Base-by-base conservation (phyloP, 2,113 vertebrate species). In the Atherinomorus stipes region DNA sequence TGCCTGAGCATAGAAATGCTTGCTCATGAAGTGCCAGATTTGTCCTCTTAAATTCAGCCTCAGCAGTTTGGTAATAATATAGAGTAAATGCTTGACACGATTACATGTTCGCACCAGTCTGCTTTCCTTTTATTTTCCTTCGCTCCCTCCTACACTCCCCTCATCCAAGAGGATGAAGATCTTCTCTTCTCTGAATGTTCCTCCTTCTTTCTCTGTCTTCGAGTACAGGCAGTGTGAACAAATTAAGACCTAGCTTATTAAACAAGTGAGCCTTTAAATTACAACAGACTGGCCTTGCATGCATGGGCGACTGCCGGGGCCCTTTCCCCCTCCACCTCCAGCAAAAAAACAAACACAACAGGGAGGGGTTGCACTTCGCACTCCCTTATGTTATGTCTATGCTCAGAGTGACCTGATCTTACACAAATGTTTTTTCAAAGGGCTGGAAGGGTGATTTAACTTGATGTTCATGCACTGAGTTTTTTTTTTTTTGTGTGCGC, bases 191-290 rank as follows among this genome's bases (percentile, higher is more conserved):
- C 47, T 21, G 34, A 60, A 45, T 19, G 34, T 51, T 19, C n/a
- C 26, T 54, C 7, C 47, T 52, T n/a, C 42, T 8, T 67, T 45
- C 28, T 49, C 40, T 62, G 13, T 23, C 34, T 65, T 15, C 38
- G 31, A 75, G 60, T 23, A 37, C 16, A 19, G 42, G 50, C 80
- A 47, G 37, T 11, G 25, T 59, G 68, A 74, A 50, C 65, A 68
- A 74, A 90, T 84, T 70, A 76, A 66, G 78, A 53, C 37, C 53
- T 9, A 63, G 83, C 79, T 86, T 88, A 90, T 89, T 89, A 89
- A 85, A 75, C 65, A 76, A 83, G 82, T 70, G 73, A 88, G 83
- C 75, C 77, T 85, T 85, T 80, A 89, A 88, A 91, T 88, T 76
- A 68, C 76, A 90, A 70, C 88, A 90, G 88, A 90, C 83, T 69